These are phyloP conservation scores for Dendrocopos noguchii DNA, from an alignment of 2,113 vertebrate genomes.

Conservation along the genomic window DNA sequence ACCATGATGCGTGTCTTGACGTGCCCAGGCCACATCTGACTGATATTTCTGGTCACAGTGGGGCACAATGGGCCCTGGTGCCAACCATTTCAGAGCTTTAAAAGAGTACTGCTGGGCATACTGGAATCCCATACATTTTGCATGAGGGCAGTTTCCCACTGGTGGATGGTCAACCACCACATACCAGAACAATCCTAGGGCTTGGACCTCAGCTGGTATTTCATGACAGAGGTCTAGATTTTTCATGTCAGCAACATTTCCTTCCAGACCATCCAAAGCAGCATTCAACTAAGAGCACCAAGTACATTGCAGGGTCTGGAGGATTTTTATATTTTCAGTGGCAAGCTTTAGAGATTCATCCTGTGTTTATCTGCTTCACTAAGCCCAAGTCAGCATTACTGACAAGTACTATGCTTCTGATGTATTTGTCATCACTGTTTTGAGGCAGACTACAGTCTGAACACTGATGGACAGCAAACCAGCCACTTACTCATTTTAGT, in stretches of 20 bases:
- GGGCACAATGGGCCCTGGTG: background rate
- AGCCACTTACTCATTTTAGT: background rate
- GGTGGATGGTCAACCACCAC: background rate
- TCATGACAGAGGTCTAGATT: background rate
- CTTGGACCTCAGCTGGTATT: background rate
- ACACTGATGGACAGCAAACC: background rate
- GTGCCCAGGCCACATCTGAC: background rate
- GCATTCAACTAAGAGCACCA: background rate
- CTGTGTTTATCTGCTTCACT: background rate
- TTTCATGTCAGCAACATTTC: background rate
- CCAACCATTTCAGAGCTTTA: background rate
- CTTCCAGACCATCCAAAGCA: background rate
- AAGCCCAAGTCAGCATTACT: accelerated
- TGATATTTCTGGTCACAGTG: background rate
- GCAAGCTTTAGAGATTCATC: background rate
- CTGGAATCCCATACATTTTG: background rate
- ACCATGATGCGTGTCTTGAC: accelerated
- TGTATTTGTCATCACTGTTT: background rate
- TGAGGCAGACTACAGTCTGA: background rate
- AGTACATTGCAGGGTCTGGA: background rate
- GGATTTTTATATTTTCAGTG: background rate
- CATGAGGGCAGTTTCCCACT: background rate
- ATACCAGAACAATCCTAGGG: background rate
- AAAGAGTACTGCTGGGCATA: background rate
- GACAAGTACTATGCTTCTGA: background rate